phyloP scores from a whole-genome alignment of 2,888 invertebrate genomes.

The Oithona nana region DNA sequence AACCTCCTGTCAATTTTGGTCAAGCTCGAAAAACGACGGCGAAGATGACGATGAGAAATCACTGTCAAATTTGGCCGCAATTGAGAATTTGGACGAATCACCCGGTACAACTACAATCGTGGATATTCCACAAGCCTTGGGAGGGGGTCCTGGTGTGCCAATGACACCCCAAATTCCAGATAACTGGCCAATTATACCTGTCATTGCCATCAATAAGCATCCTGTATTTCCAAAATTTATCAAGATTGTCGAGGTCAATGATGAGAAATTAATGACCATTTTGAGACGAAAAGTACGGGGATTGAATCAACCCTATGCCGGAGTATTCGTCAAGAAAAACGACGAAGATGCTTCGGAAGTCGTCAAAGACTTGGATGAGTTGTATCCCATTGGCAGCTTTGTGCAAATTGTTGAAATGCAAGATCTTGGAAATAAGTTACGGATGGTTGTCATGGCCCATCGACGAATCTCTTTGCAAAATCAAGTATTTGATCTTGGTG shows the following conservation, averaged over 20 bases:
- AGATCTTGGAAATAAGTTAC: conserved; percentile 55
- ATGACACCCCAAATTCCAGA: conserved; percentile 86
- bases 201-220: conserved; percentile 74
- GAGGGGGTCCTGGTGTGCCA: conserved; percentile 34
- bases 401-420: conserved; percentile 96
- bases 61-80: not conserved
- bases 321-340: conserved; percentile 62
- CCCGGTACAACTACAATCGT: not conserved
- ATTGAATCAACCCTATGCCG: conserved; percentile 91
- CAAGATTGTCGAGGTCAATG: conserved; percentile 83
- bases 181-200: conserved; percentile 86
- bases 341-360: conserved; percentile 54
- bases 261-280: conserved; percentile 67
- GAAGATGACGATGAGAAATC: not conserved
- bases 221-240: conserved; percentile 96
- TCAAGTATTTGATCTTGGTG: conserved; percentile 48
- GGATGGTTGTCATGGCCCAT: conserved; percentile 87
- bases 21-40: too few species aligned
- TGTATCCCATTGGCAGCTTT: conserved; percentile 81
- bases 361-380: conserved; percentile 58
- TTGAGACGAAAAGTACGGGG: conserved; percentile 78
- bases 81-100: too few species aligned
- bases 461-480: conserved; percentile 61
- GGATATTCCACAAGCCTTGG: not conserved
- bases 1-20: too few species aligned